These are phyloP conservation scores for Stenolophus ochropezus DNA, from an alignment of 2,888 invertebrate species.

Conservation along the genomic window DNA sequence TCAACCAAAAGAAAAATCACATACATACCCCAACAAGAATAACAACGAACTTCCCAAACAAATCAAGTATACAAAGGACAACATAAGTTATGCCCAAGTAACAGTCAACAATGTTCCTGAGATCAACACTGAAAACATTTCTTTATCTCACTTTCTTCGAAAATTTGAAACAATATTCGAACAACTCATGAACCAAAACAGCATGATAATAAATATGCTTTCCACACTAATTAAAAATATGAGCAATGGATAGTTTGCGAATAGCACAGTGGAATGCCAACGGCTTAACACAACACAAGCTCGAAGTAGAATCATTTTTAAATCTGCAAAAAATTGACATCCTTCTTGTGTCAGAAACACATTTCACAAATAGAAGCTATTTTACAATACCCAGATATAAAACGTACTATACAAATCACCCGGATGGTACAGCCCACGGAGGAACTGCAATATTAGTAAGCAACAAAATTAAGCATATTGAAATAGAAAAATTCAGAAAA, in stretches of 20 bases:
- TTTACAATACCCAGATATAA: no score
- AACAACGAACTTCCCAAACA: no score
- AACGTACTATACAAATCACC: no score
- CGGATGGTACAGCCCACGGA: no score
- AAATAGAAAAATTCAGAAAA: no score
- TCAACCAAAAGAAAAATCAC: no score
- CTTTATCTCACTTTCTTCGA: not conserved
- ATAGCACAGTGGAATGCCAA: constrained; percentile 51
- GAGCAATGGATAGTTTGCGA: not conserved
- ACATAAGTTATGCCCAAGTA: not conserved
- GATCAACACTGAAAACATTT: not conserved
- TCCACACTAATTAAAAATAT: not conserved
- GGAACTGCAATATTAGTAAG: no score
- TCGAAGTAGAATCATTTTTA: constrained; percentile 36
- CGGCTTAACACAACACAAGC: constrained; percentile 38
- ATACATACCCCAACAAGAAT: no score
- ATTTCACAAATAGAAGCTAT: no score
- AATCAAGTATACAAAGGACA: no score
- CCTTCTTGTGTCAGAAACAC: constrained; percentile 47
- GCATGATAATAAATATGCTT: not conserved
- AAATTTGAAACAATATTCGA: not conserved
- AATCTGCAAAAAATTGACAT: constrained; percentile 34
- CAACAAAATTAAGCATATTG: no score
- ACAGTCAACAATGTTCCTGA: not conserved
- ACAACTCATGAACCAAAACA: not conserved